Base-by-base conservation (phyloP, 2,797 vertebrate genomes). In the Typhlichthys subterraneus region DNA sequence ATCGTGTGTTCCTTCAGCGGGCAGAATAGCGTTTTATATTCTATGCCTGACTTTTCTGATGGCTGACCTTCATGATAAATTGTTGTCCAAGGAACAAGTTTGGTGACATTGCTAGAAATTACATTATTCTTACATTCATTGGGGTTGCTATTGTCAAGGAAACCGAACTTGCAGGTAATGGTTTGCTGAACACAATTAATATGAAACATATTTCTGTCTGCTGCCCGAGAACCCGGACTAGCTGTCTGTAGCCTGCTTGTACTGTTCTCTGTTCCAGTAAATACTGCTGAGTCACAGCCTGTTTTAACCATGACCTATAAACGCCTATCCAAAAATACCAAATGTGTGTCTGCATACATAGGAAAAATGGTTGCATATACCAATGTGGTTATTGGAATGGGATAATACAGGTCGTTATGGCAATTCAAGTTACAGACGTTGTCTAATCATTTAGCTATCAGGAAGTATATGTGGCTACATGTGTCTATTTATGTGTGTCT, bases 281-380 rank as follows among this genome's bases (percentile, higher is more conserved):
- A 81, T 66, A 33, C 70, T 17, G 58, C 65, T 71, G 65, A 75
- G 74, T 75, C 12, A 62, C 76, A 65, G 72, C 47, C 76, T 81
- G 77, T 77, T 77, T 77, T 55, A 68, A 70, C 57, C 59, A 57
- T 66, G 60, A 70, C 67, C 79, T 66, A 80, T 78, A 82, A 81
- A 80, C 14, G 68, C 61, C 59, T 5, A 42, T 51, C 58, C 57
- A 1, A 63, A 54, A 63, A n/a, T 17, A 17, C 15, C 49, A 67
- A 73, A n/a, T 61, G 65, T 67, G 61, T 75, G 69, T 68, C 61
- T 74, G 74, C 61, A 57, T 65, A 47, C 53, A 73, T 63, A 45
- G 31, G 45, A 63, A 61, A 64, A 70, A 75, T 73, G 8, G 8
- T 4, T 5, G 9, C 61, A 47, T 11, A 33, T n/a, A 5, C 10